Conservation (phyloP, 2,888 invertebrate species). For the Craniophora ligustri region DNA sequence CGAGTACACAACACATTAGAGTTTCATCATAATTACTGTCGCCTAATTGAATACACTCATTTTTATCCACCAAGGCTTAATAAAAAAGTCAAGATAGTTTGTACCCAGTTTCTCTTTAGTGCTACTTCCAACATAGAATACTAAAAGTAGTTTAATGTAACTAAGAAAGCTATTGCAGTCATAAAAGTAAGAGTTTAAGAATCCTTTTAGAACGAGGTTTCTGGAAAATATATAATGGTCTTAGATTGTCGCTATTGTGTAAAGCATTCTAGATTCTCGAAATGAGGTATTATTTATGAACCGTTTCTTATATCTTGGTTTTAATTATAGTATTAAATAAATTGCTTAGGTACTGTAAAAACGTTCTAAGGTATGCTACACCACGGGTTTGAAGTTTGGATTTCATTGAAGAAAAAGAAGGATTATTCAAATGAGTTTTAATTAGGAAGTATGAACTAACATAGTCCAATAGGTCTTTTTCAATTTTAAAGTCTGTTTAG, state of each 20-base stretch:
- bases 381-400: no score
- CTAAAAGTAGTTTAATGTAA: constrained; percentile 37
- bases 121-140: constrained; percentile 38
- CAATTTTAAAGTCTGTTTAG: no score
- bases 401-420: no score
- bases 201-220: constrained; percentile 9
- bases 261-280: background rate
- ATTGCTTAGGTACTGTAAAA: no score
- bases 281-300: constrained; percentile 11
- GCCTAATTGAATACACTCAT: constrained; percentile 42
- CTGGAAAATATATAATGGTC: constrained; percentile 6
- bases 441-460: no score
- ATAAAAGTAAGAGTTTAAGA: constrained; percentile 37
- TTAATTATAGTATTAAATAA: background rate
- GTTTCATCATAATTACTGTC: constrained; percentile 12
- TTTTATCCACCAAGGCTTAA: constrained; percentile 33
- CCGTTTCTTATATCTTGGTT: background rate
- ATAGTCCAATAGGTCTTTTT: no score
- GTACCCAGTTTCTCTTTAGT: constrained; percentile 18
- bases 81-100: constrained; percentile 41
- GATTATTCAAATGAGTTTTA: no score
- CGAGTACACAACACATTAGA: constrained; percentile 20
- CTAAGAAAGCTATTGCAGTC: constrained; percentile 30
- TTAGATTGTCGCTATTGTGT: constrained; percentile 35
- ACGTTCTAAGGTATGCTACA: no score